These are phyloP conservation scores for Cybosia mesomella DNA, from an alignment of 2,888 invertebrate species.

Conservation along the genomic window DNA sequence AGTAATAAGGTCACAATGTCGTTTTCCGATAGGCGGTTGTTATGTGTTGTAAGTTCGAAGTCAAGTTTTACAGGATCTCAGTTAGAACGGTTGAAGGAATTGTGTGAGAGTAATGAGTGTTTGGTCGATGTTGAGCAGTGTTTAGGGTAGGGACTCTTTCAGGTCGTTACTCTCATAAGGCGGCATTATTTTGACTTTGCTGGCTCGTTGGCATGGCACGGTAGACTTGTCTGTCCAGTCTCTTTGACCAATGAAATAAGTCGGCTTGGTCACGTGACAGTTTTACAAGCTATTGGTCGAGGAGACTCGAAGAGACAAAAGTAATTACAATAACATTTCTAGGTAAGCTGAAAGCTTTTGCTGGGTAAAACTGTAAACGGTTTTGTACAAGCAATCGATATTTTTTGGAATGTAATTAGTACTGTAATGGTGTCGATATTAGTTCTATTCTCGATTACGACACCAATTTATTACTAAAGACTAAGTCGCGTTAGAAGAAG, in stretches of 20 bases:
- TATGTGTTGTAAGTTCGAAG: constrained; percentile 76
- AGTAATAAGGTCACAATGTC: constrained; percentile 58
- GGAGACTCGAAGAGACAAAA: neutral
- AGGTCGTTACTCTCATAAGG: no score
- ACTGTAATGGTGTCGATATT: neutral
- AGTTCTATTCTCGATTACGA: neutral
- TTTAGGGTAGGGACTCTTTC: constrained; percentile 19
- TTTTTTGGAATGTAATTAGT: neutral
- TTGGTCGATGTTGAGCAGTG: constrained; percentile 65
- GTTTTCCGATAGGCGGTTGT: constrained; percentile 73
- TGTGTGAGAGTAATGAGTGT: constrained; percentile 70
- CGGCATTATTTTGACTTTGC: neutral
- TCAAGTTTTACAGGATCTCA: constrained; percentile 74
- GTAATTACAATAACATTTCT: neutral
- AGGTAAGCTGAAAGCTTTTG: constrained; percentile 1
- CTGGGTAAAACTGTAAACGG: neutral
- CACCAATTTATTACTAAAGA: neutral
- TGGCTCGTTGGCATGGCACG: neutral
- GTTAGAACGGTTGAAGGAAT: constrained; percentile 71
- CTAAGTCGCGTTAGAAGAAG: neutral
- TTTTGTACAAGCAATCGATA: neutral
- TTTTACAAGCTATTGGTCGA: no score
- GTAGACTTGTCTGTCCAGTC: neutral
- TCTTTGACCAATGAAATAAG: neutral
- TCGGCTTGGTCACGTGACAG: neutral